A percentile compares a stretch with the other conserved stretches of the same genome.
Evolutionary conservation across 2,113 vertebrate genomes (phyloP).

Genomic region (Haemorhous mexicanus): DNA sequence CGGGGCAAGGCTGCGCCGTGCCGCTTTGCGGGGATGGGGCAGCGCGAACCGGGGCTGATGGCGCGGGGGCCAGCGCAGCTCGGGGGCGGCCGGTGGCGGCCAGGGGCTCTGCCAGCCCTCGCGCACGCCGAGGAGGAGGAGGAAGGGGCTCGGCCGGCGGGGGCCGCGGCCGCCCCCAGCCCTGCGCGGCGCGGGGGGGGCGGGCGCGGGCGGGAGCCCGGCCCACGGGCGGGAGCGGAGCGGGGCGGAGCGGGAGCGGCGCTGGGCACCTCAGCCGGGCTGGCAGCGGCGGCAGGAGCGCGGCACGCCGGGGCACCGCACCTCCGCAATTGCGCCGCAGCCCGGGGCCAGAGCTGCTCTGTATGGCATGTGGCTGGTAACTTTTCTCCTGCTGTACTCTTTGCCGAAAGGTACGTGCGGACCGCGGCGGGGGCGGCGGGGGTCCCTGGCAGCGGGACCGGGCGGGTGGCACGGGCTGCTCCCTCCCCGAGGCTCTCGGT

Average conservation of each 20-base stretch:
- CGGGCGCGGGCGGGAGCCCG: background rate
- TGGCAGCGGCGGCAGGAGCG: conserved; percentile 71
- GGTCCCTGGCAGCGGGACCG: background rate
- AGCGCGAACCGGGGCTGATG: background rate
- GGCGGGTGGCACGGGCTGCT: background rate
- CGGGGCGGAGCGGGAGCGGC: conserved; percentile 72
- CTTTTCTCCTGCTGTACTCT: conserved; percentile 98
- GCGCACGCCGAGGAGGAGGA: background rate
- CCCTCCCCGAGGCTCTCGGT: background rate
- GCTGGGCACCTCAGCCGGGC: conserved; percentile 60
- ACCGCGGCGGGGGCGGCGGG: background rate
- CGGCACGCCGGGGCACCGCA: conserved; percentile 87
- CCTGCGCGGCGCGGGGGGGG: background rate
- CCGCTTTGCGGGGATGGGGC: background rate
- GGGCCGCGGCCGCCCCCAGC: background rate
- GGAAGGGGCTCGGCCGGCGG: background rate
- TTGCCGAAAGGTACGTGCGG: conserved; percentile 86
- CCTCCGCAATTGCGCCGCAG: conserved; percentile 87
- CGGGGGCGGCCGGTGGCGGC: background rate
- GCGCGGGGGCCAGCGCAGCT: background rate
- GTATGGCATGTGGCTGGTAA: conserved; percentile 99
- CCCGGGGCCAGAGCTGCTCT: conserved; percentile 89
- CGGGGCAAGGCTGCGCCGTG: background rate
- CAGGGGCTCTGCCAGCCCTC: background rate
- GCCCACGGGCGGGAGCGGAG: conserved; percentile 41